Evolutionary conservation across 2,797 vertebrate genomes (phyloP).

Genomic region (Lithobates pipiens): DNA sequence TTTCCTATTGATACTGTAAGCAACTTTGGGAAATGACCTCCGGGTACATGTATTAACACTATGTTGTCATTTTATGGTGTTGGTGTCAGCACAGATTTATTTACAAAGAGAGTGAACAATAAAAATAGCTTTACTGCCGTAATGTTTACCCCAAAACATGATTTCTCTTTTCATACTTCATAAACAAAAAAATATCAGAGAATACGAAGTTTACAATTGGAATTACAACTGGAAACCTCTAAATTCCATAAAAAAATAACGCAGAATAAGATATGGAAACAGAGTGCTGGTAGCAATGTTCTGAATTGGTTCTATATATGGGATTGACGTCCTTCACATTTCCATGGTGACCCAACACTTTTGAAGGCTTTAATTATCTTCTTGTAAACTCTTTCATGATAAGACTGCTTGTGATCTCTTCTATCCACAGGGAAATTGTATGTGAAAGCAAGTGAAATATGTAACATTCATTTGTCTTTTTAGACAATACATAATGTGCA

Average conservation of each 20-base stretch:
- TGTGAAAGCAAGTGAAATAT: constrained; percentile 20
- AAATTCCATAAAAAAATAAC: constrained; percentile 11
- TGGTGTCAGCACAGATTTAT: no score
- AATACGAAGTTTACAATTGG: background rate
- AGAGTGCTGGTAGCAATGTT: constrained; percentile 10
- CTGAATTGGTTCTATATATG: constrained; percentile 36
- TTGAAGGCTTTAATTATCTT: constrained; percentile 43
- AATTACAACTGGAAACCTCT: background rate
- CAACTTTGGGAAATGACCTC: no score
- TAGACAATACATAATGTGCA: constrained; percentile 28
- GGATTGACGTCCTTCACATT: constrained; percentile 51
- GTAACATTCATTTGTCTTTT: constrained; percentile 43
- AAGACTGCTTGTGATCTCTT: constrained; percentile 44
- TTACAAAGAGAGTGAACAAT: no score
- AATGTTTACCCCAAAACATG: no score
- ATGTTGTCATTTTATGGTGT: no score
- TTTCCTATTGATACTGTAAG: no score
- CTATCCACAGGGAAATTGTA: constrained; percentile 42
- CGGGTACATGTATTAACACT: no score
- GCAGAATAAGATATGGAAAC: background rate
- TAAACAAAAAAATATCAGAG: background rate
- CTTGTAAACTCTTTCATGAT: constrained; percentile 34
- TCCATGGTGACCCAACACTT: constrained; percentile 52
- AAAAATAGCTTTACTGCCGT: no score
- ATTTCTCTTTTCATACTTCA: no score